phyloP scores from a whole-genome alignment of 30 jellyfish, hydroid and myxozoan species.

The Sanderia malayensis region DNA sequence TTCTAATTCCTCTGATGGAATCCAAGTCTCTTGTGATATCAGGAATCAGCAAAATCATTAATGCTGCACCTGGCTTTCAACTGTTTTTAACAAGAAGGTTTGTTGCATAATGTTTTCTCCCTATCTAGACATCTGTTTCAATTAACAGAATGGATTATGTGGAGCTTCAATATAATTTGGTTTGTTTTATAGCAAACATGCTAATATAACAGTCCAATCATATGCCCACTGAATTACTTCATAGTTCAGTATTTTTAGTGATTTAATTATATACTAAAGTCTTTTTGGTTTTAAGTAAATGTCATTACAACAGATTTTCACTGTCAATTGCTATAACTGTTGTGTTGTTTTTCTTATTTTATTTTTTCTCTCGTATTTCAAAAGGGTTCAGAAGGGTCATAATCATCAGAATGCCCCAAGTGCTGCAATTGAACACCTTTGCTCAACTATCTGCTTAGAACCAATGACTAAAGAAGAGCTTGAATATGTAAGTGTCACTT shows the following conservation, averaged over 20 bases:
- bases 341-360: too few species aligned
- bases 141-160: too few species aligned
- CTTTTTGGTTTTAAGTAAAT: background rate
- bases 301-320: background rate
- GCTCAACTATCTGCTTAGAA: constrained; percentile 30
- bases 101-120: too few species aligned
- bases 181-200: too few species aligned
- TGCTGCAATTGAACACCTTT: constrained; percentile 53
- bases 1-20: constrained; percentile 68
- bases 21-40: constrained; percentile 62
- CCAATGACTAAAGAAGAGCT: constrained; percentile 47
- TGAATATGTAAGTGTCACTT: constrained; percentile 11
- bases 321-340: too few species aligned
- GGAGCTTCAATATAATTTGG: too few species aligned
- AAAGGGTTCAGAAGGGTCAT: constrained; percentile 39
- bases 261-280: background rate
- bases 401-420: constrained; percentile 52
- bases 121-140: too few species aligned
- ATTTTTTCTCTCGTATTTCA: too few species aligned
- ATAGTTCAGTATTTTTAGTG: background rate
- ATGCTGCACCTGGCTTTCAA: constrained; percentile 68
- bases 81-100: constrained; percentile 86
- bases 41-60: constrained; percentile 57
- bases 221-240: background rate
- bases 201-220: too few species aligned